A percentile compares a stretch with the other conserved stretches of the same genome.
Conservation (phyloP, 2,113 vertebrate species). For the Bolborhynchus lineola region DNA sequence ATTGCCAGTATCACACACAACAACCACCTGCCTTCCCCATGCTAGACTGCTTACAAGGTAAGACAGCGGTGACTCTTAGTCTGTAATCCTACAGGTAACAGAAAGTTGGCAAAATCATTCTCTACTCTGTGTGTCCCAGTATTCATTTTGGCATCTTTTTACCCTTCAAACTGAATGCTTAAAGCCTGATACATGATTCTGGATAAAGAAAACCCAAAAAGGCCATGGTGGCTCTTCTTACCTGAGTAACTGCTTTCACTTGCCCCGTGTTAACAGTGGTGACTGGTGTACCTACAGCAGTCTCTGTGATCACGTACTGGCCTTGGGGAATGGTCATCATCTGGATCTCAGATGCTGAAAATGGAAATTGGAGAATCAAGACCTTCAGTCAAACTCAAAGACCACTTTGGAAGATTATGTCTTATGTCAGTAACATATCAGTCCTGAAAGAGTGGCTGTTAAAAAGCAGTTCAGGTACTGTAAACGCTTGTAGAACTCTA, state of each 20-base stretch:
- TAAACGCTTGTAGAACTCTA: neutral
- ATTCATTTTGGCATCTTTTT: neutral
- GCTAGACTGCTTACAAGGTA: neutral
- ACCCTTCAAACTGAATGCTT: neutral
- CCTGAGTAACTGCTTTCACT: constrained; percentile 88
- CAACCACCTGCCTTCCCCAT: neutral
- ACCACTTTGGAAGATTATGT: neutral
- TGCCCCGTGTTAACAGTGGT: constrained; percentile 85
- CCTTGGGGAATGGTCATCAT: constrained; percentile 96
- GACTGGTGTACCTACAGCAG: constrained; percentile 82
- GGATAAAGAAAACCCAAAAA: neutral
- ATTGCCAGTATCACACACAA: neutral
- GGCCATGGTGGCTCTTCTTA: neutral
- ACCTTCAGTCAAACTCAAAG: neutral
- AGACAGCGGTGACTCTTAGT: neutral
- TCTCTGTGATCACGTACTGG: constrained; percentile 95
- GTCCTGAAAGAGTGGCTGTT: neutral
- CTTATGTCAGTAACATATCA: neutral
- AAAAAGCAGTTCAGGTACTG: neutral
- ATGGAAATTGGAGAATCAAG: neutral
- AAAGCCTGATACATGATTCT: neutral
- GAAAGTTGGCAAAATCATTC: neutral
- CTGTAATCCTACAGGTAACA: neutral
- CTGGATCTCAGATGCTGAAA: constrained; percentile 92
- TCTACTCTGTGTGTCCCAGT: neutral